Evolutionary conservation across 2,888 invertebrate species (phyloP).

Genomic region (Atherix ibis): DNA sequence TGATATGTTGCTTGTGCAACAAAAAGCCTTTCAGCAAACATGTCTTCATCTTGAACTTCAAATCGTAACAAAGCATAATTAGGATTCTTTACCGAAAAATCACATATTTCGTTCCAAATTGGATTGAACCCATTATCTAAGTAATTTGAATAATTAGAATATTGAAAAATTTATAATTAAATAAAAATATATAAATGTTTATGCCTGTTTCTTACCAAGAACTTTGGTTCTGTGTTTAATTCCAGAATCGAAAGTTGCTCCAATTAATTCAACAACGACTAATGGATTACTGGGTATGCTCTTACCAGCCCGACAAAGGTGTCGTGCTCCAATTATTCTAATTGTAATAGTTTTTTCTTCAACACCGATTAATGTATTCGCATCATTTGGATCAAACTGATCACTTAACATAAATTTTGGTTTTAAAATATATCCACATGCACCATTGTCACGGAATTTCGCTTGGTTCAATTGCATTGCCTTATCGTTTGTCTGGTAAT

Average conservation of each 20-base stretch:
- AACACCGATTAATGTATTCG: constrained; percentile 39
- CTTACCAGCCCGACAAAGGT: constrained; percentile 67
- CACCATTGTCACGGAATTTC: constrained; percentile 81
- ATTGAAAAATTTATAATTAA: constrained; percentile 5
- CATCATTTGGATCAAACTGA: constrained; percentile 63
- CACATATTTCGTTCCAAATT: constrained; percentile 75
- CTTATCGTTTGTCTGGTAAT: constrained; percentile 92
- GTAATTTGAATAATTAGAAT: not conserved
- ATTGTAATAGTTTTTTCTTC: constrained; percentile 50
- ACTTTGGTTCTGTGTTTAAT: constrained; percentile 72
- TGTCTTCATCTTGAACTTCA: constrained; percentile 86
- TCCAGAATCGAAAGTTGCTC: constrained; percentile 74
- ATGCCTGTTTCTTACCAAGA: too few relatives aligned
- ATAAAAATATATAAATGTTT: too few relatives aligned
- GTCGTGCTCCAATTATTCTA: constrained; percentile 75
- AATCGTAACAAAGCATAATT: constrained; percentile 73
- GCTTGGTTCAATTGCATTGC: constrained; percentile 94
- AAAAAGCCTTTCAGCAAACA: constrained; percentile 93
- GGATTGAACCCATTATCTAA: constrained; percentile 92
- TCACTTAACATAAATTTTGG: constrained; percentile 78
- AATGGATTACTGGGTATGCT: constrained; percentile 74
- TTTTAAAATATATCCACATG: constrained; percentile 82
- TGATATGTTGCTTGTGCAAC: constrained; percentile 93
- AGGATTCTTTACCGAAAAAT: constrained; percentile 68
- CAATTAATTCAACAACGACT: constrained; percentile 80